These are phyloP conservation scores for Tapirus terrestris DNA, from an alignment of 2,113 vertebrate genomes.

Conservation along the genomic window DNA sequence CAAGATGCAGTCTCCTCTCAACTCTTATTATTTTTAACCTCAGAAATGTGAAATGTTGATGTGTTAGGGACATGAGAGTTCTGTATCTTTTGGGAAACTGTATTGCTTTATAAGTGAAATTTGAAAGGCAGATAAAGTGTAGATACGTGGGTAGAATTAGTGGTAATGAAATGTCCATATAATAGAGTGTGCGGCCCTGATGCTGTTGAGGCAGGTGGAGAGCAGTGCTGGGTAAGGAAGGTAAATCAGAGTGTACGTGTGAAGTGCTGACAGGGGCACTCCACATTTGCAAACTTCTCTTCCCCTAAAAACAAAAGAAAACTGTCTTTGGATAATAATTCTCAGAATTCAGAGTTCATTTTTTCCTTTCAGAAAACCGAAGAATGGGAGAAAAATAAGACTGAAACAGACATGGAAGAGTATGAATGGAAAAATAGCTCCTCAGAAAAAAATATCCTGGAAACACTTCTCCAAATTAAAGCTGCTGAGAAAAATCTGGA, in stretches of 20 bases:
- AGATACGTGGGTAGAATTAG: neutral
- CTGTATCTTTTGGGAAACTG: neutral
- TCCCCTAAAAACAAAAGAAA: neutral
- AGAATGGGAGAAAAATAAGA: conserved; percentile 93
- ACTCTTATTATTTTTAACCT: neutral
- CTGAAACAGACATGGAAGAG: conserved; percentile 94
- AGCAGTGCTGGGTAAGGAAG: neutral
- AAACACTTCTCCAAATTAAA: conserved; percentile 87
- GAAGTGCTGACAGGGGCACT: no score
- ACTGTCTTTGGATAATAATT: neutral
- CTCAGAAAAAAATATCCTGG: conserved; percentile 91
- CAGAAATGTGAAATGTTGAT: neutral
- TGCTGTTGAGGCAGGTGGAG: neutral
- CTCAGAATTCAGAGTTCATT: conserved; percentile 19
- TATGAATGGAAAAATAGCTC: conserved; percentile 93
- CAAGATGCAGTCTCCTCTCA: neutral
- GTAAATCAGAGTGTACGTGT: accelerated
- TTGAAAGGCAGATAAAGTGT: neutral
- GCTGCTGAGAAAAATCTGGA: conserved; percentile 76
- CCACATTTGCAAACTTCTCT: neutral
- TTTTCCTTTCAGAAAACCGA: conserved; percentile 93
- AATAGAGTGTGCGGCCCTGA: neutral
- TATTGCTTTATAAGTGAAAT: neutral
- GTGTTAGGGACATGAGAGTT: neutral
- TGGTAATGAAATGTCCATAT: accelerated